Base-by-base conservation (phyloP, 2,797 vertebrate genomes). In the Sorex maritimensis region DNA sequence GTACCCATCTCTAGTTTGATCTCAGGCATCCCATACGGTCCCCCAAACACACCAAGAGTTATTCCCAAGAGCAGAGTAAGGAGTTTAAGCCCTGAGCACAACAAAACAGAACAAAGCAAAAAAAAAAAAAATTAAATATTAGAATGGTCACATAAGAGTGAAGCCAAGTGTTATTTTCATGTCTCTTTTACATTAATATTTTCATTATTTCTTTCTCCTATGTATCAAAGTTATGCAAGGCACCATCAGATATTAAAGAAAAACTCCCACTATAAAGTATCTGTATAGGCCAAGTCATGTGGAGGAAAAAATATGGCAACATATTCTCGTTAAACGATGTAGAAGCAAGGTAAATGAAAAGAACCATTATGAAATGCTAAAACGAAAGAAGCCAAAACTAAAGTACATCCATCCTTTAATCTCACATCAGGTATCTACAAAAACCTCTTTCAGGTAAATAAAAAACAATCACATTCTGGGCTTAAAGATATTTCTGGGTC, bases 161-260 rank as follows among this genome's bases (percentile, higher is more conserved):
- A 61, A 61, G 21, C 58, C 3, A 85, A 58, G 21, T 26, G 1
- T 1, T 72, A 26, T 68, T 75, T 11, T 71, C 44, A 49, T 2
- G 6, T 46, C 41, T 63, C 7, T 55, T 77, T 1, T 14, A 81
- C 15, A 81, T 30, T 81, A 68, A 85, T 38, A 74, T 85, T 79
- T 44, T 49, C 83, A 38, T 38, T 6, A 6, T 3, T 78, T 44
- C 41, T 86, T 80, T 15, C 9, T 81, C n/a, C 85, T 61, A 73
- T 77, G 67, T 83, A 19, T 12, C 5, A 24, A 65, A 82, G 49
- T 74, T 78, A 21, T 91, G 11, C n/a, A 93, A 75, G 82, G 26
- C 28, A 83, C 3, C 28, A 90, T 49, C n/a, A 46, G 44, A 61
- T 61, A 61, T 61, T 61, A 21, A 61, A 61, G 19, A 21, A 61